Evolutionary conservation across 2,888 invertebrate species (phyloP).

Genomic region (Cristatella mucedo): DNA sequence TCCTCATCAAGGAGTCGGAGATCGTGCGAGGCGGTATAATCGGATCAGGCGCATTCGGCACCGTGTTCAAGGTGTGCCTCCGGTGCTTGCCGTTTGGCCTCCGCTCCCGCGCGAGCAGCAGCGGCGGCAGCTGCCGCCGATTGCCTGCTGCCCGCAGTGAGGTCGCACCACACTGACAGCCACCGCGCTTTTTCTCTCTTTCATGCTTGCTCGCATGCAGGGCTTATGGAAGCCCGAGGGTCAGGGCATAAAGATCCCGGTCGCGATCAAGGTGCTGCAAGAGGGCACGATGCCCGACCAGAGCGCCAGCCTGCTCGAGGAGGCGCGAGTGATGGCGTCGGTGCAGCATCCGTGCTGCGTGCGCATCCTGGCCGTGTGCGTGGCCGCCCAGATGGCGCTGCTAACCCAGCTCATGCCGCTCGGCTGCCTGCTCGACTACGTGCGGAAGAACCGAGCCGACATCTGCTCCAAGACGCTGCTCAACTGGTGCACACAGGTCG

Average conservation of each 20-base stretch:
- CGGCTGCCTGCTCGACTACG: slow-evolving; percentile 84
- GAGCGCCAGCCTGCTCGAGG: slow-evolving; percentile 77
- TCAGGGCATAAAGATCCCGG: slow-evolving; percentile 53
- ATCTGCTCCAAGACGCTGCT: slow-evolving; percentile 84
- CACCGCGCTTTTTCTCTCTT: no score
- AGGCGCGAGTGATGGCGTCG: slow-evolving; percentile 93
- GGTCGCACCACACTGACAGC: no score
- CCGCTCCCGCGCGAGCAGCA: no score
- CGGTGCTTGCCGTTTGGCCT: no score
- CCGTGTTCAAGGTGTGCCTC: slow-evolving; percentile 73
- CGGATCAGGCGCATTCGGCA: slow-evolving; percentile 92
- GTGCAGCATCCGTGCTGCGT: slow-evolving; percentile 85
- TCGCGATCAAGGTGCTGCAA: slow-evolving; percentile 90
- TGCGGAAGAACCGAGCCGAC: slow-evolving; percentile 71
- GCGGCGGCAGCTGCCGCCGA: no score
- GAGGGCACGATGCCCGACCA: slow-evolving; percentile 56
- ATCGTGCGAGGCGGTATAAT: slow-evolving; percentile 72
- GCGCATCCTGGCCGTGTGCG: slow-evolving; percentile 82
- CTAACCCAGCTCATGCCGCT: slow-evolving; percentile 93
- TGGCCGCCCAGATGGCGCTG: slow-evolving; percentile 93
- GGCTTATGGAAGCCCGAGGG: slow-evolving; percentile 34
- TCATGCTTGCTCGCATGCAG: no score
- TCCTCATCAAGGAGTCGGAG: slow-evolving; percentile 84
- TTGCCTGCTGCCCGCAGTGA: no score
- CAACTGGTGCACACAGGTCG: slow-evolving; percentile 96